These are phyloP conservation scores for Hippocampus abdominalis DNA, from an alignment of 2,113 vertebrate genomes.

Conservation along the genomic window DNA sequence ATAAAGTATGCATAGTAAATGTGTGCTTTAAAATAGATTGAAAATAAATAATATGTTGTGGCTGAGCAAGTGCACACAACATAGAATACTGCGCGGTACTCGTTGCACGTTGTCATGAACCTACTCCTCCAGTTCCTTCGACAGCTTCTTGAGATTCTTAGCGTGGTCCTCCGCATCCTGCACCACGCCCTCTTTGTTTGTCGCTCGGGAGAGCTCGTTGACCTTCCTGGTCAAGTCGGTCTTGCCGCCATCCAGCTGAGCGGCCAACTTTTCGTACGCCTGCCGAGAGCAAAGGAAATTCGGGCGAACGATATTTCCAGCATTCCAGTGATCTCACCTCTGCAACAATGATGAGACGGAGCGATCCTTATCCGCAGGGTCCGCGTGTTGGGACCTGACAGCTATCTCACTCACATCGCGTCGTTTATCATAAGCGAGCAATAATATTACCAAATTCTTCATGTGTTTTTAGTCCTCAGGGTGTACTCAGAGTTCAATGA, in stretches of 20 bases:
- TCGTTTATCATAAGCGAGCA: not conserved
- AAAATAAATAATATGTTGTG: too few species aligned
- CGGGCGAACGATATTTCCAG: conserved; percentile 1
- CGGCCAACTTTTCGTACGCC: conserved; percentile 84
- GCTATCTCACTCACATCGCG: not conserved
- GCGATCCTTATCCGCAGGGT: conserved; percentile 30
- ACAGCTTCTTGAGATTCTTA: conserved; percentile 72
- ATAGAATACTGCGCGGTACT: not conserved
- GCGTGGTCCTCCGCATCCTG: conserved; percentile 83
- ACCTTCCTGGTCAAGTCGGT: conserved; percentile 80
- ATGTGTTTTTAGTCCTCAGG: not conserved
- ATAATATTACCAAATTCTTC: not conserved
- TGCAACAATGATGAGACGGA: conserved; percentile 17
- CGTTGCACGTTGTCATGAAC: conserved; percentile 11
- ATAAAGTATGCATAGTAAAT: too few species aligned
- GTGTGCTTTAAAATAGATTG: too few species aligned
- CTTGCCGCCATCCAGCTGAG: conserved; percentile 82
- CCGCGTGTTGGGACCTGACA: conserved; percentile 27
- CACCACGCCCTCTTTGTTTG: conserved; percentile 77
- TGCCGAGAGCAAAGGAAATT: conserved; percentile 40
- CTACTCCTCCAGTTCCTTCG: conserved; percentile 84
- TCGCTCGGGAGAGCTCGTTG: conserved; percentile 71
- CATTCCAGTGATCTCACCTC: not conserved
- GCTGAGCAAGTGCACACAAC: not conserved
- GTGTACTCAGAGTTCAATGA: not conserved